Percentiles rank a stretch among this genome's conserved stretches.
Conservation (phyloP, 2,113 vertebrate genomes). For the Orthonyx spaldingii region DNA sequence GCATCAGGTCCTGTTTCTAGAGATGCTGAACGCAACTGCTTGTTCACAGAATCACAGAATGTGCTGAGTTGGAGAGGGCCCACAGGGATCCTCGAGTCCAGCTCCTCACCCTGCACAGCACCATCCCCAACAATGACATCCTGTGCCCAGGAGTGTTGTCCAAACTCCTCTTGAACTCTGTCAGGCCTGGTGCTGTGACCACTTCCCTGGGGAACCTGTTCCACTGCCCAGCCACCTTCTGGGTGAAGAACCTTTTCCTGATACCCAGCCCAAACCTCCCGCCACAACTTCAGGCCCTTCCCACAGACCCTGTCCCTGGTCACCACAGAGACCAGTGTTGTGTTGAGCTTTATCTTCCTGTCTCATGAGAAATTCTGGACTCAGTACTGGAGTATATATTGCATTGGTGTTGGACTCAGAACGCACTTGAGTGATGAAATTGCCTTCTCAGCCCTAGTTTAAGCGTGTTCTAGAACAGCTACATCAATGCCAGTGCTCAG, state of each 20-base stretch:
- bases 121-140: background rate
- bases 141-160: accelerated
- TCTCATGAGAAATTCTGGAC: background rate
- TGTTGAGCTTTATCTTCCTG: background rate
- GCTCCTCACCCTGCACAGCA: background rate
- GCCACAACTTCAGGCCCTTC: background rate
- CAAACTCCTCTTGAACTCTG: background rate
- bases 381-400: background rate
- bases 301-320: background rate
- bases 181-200: background rate
- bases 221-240: background rate
- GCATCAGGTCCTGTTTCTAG: background rate
- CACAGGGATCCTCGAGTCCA: background rate
- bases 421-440: background rate
- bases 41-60: background rate
- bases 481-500: background rate
- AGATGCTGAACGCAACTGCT: background rate
- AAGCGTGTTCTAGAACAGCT: background rate
- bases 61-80: background rate
- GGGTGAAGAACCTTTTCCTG: background rate
- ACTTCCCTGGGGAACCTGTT: background rate
- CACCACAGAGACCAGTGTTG: background rate
- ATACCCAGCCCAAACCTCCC: background rate
- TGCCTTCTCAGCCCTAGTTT: background rate
- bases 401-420: background rate